Evolutionary conservation across 2,888 invertebrate genomes (phyloP).

Genomic region (Tigriopus californicus): DNA sequence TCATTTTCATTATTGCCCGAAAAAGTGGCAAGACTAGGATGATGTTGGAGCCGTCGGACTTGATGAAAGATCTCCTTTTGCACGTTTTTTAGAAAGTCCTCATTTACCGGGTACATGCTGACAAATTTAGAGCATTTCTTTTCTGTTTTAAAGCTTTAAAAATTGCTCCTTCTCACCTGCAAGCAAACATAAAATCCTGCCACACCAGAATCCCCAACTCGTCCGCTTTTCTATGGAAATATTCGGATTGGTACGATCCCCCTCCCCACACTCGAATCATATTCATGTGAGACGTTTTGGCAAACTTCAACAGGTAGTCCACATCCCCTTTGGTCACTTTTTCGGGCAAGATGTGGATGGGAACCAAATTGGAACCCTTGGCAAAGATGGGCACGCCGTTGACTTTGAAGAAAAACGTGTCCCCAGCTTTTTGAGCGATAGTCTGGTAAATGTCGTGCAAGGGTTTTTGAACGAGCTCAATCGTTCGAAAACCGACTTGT

Average conservation of each 20-base stretch:
- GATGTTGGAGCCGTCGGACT: conserved; percentile 56
- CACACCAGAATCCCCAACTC: conserved; percentile 76
- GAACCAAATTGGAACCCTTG: conserved; percentile 89
- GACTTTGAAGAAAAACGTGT: conserved; percentile 66
- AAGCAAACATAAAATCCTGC: conserved; percentile 93
- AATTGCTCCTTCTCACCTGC: no score
- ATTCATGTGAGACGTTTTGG: conserved; percentile 62
- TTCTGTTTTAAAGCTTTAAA: no score
- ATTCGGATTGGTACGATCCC: conserved; percentile 74
- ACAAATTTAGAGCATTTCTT: no score
- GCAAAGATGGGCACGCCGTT: conserved; percentile 70
- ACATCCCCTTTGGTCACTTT: conserved; percentile 37
- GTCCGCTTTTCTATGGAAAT: conserved; percentile 67
- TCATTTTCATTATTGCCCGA: conserved; percentile 96
- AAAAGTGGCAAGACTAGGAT: conserved; percentile 70
- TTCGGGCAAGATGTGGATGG: conserved; percentile 65
- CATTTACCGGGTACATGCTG: conserved; percentile 64
- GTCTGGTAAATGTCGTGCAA: conserved; percentile 24
- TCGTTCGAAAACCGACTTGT: conserved; percentile 43
- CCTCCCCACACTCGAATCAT: conserved; percentile 97
- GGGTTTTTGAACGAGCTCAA: conserved; percentile 57
- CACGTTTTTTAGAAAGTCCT: conserved; percentile 51
- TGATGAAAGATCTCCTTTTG: conserved; percentile 57
- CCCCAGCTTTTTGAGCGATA: conserved; percentile 31
- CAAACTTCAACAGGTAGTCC: conserved; percentile 43